Evolutionary conservation across 30 jellyfish, hydroid and myxozoan species (phyloP), one percentile per base, ranked within the genome.

Genomic region (Hydractinia echinata): DNA sequence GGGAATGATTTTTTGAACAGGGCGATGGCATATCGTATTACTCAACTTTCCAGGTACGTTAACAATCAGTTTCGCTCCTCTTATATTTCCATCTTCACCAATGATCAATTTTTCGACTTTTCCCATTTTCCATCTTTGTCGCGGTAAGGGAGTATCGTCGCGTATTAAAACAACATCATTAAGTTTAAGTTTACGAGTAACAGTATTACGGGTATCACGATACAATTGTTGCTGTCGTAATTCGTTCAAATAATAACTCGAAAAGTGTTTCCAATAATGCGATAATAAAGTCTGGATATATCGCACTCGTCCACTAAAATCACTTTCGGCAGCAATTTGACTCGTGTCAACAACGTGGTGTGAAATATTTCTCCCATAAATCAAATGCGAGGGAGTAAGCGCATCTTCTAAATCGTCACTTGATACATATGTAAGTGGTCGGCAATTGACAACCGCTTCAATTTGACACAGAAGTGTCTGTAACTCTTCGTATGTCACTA

Each of bases 71-170:
- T 72, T 72, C 50, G 81, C 81, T 72, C 81, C 81, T 20, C 81
- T 51, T n/a, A 4, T 72, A 19, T 51, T 54, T 21, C 55, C 70
- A 13, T 72, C 81, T 49, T 49, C 19, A 20, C 81, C 81, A 19
- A 6, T 54, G 13, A 72, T 49, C 78, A 76, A 55, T 56, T 76
- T 54, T 10, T n/a, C 85, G 21, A 76, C 85, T 52, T 44, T 53
- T 7, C 55, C 85, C 81, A 54, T 76, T 76, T 81, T 53, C 85
- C 83, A 76, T 16, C 50, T 8, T n/a, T 10, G 13, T 53, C 85
- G 8, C 20, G 85, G 85, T 10, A 54, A 8, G 53, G 54, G 19
- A 20, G 51, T 14, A 9, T 76, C 79, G 4, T 54, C 84, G n/a
- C 10, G 51, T n/a, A 76, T 52, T 76, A 76, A 76, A 49, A 76